These are phyloP conservation scores for Tonatia bakeri DNA, from an alignment of 2,113 vertebrate genomes.

Conservation along the genomic window DNA sequence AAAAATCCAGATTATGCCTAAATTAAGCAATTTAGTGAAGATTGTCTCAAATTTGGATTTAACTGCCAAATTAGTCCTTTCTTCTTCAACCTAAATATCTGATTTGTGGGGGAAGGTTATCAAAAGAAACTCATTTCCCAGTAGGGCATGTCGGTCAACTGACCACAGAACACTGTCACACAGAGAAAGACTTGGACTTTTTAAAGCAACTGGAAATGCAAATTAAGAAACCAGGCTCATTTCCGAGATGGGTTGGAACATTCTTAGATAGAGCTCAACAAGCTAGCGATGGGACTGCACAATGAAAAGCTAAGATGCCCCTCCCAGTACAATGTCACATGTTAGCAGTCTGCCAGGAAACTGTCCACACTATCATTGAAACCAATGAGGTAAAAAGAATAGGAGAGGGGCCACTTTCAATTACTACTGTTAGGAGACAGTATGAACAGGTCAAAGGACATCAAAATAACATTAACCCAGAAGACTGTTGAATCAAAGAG, in stretches of 20 bases:
- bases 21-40: neutral
- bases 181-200: conserved; percentile 16
- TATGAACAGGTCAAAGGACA: neutral
- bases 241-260: conserved; percentile 14
- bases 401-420: neutral
- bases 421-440: neutral
- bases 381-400: conserved; percentile 31
- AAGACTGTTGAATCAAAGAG: neutral
- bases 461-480: conserved; percentile 4
- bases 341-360: conserved; percentile 8
- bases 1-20: neutral
- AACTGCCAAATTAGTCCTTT: neutral
- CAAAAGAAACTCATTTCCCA: neutral
- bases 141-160: neutral
- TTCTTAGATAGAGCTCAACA: neutral
- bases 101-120: neutral
- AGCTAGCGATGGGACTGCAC: neutral
- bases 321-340: conserved; percentile 6
- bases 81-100: neutral
- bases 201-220: conserved; percentile 2
- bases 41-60: neutral
- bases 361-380: neutral
- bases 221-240: conserved; percentile 24
- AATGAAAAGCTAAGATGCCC: neutral
- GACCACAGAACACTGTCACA: neutral